Conservation (phyloP, 2,888 invertebrate genomes). For the Leptinotarsa haldemani region DNA sequence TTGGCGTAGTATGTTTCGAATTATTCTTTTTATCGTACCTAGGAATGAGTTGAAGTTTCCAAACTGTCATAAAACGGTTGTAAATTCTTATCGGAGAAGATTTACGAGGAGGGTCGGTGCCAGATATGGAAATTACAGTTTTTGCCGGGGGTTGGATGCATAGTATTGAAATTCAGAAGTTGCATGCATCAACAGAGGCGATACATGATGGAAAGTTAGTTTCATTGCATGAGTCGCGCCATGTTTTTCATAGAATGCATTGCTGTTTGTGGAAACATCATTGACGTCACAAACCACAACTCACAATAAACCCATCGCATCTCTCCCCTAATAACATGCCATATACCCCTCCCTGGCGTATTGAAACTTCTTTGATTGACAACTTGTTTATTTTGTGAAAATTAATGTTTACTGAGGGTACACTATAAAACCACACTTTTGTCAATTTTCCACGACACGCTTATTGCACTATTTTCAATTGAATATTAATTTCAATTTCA, state of each 20-base stretch:
- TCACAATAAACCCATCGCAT: no score
- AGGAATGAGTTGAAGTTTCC: slow-evolving; percentile 33
- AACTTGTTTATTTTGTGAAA: no score
- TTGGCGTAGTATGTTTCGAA: slow-evolving; percentile 15
- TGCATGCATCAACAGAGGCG: neutral
- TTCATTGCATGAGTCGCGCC: neutral
- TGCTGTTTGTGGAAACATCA: neutral
- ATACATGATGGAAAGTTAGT: neutral
- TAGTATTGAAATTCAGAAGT: neutral
- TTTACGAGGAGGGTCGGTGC: slow-evolving; percentile 2
- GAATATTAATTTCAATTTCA: no score
- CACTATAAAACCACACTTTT: no score
- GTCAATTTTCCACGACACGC: no score
- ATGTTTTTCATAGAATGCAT: neutral
- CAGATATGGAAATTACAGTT: slow-evolving; percentile 5
- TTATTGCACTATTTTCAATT: no score
- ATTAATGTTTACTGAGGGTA: no score
- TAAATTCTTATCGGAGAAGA: slow-evolving; percentile 26
- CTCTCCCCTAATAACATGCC: no score
- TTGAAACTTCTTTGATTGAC: no score
- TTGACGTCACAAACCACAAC: no score
- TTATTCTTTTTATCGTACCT: slow-evolving; percentile 32
- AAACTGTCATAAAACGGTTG: slow-evolving; percentile 39
- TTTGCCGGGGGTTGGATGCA: neutral
- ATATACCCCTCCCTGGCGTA: no score